A percentile compares a stretch with the other conserved stretches of the same genome.
Conservation (phyloP, 2,113 vertebrate genomes). For the Serilophus lunatus region DNA sequence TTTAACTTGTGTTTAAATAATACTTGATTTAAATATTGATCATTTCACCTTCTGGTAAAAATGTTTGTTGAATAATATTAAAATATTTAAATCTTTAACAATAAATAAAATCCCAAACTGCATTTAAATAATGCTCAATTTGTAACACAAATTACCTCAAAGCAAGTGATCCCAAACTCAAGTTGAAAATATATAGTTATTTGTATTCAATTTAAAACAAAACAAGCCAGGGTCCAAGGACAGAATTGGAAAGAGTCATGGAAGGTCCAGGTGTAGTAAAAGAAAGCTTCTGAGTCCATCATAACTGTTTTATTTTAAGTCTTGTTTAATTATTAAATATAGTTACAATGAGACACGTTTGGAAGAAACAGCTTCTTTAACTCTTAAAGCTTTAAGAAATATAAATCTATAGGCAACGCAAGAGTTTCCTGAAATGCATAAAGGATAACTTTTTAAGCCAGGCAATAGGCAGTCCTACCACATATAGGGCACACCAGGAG, state of each 20-base stretch:
- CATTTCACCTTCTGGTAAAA: neutral
- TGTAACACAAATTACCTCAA: conserved; percentile 35
- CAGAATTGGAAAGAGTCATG: neutral
- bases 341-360: neutral
- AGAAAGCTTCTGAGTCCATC: neutral
- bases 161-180: neutral
- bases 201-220: conserved; percentile 21
- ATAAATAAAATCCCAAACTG: neutral
- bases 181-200: neutral
- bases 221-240: neutral
- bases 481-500: too few species aligned
- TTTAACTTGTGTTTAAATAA: neutral
- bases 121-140: conserved; percentile 27
- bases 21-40: neutral
- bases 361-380: neutral
- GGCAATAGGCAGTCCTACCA: neutral
- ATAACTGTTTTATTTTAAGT: neutral
- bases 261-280: neutral
- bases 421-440: neutral
- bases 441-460: neutral
- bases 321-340: neutral
- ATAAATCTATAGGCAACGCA: neutral
- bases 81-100: neutral
- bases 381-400: neutral
- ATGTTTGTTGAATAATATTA: neutral